These are phyloP conservation scores for Drosophila ercepeae DNA, from an alignment of 1,140 invertebrate genomes.

Conservation along the genomic window DNA sequence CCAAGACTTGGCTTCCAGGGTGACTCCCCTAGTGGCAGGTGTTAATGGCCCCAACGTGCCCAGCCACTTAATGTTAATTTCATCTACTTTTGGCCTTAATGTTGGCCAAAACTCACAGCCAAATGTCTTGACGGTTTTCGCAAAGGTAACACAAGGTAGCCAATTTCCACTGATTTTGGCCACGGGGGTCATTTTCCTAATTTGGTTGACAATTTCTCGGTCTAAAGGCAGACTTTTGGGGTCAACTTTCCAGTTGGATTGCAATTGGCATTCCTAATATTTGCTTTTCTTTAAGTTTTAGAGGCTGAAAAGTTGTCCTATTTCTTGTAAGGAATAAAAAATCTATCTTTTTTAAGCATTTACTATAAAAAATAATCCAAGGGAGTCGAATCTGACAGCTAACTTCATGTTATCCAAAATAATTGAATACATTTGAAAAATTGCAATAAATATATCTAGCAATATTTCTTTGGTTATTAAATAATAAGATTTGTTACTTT, in stretches of 20 bases:
- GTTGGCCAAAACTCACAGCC: not conserved
- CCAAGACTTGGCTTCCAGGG: not conserved
- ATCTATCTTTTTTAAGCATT: no score
- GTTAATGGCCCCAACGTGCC: constrained; percentile 8
- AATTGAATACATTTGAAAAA: no score
- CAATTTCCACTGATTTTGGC: not conserved
- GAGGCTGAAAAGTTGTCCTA: no score
- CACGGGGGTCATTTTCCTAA: not conserved
- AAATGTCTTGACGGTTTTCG: not conserved
- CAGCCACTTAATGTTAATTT: not conserved
- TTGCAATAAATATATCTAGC: no score
- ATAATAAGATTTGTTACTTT: no score
- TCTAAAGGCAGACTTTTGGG: not conserved
- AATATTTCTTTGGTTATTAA: no score
- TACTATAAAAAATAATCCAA: no score
- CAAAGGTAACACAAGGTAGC: not conserved
- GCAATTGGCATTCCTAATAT: no score
- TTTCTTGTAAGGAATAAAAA: no score
- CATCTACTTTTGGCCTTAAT: not conserved
- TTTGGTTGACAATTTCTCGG: not conserved
- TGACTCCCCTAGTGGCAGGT: not conserved
- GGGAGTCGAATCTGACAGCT: no score
- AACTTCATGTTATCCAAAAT: no score
- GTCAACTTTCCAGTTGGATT: not conserved
- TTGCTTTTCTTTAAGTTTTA: no score